Evolutionary conservation across 2,113 vertebrate genomes (phyloP).

Genomic region (Perccottus glenii): DNA sequence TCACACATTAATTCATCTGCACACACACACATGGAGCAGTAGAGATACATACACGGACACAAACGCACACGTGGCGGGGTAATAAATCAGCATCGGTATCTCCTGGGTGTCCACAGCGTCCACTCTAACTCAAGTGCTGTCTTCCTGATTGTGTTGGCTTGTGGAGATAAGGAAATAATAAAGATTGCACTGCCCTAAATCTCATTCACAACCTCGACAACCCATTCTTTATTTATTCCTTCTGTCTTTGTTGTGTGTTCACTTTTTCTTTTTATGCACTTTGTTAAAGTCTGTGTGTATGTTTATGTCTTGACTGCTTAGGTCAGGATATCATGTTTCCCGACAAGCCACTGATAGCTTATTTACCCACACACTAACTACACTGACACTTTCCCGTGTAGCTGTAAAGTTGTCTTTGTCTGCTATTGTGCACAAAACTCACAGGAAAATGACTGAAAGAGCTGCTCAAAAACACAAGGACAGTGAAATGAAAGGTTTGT

Average conservation of each 20-base stretch:
- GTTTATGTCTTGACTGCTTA: conserved; percentile 38
- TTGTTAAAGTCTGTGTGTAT: conserved; percentile 26
- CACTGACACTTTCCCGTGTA: conserved; percentile 26
- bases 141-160: conserved; percentile 70
- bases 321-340: conserved; percentile 54
- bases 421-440: not conserved
- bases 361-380: conserved; percentile 45
- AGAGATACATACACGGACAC: not conserved
- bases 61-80: conserved; percentile 25
- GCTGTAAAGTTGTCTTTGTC: conserved; percentile 12
- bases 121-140: conserved; percentile 61
- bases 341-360: conserved; percentile 44
- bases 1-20: conserved; percentile 12
- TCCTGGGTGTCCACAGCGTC: conserved; percentile 38
- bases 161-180: conserved; percentile 69
- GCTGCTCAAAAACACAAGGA: not conserved
- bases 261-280: conserved; percentile 11
- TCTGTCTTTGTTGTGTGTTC: not conserved
- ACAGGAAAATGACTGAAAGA: not conserved
- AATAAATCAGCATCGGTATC: conserved; percentile 71
- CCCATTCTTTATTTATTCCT: not conserved
- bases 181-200: conserved; percentile 43
- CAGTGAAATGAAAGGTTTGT: conserved; percentile 21
- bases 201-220: conserved; percentile 21
- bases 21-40: conserved; percentile 15